These are phyloP conservation scores for Pempheris klunzingeri DNA, from an alignment of 2,797 vertebrate species.

Conservation along the genomic window DNA sequence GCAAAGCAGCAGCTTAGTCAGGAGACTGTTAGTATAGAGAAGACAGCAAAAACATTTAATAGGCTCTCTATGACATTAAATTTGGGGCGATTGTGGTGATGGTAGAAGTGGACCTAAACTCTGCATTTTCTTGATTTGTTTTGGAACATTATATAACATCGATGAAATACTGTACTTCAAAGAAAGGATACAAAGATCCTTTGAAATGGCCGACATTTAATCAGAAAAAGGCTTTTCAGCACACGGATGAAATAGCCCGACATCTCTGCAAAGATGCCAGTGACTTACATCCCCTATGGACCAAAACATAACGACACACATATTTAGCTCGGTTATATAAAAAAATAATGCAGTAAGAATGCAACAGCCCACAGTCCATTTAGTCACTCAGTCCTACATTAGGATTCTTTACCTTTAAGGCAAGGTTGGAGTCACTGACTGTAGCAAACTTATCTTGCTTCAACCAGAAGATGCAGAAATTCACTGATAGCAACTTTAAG, in stretches of 20 bases:
- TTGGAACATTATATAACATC: slow-evolving; percentile 10
- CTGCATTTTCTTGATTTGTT: slow-evolving; percentile 21
- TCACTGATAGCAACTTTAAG: slow-evolving; percentile 31
- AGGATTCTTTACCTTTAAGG: slow-evolving; percentile 17
- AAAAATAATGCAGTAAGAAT: slow-evolving; percentile 24
- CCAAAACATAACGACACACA: not conserved
- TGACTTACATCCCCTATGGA: not conserved
- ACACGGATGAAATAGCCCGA: slow-evolving; percentile 3
- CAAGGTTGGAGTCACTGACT: slow-evolving; percentile 20
- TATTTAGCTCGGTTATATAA: slow-evolving; percentile 25
- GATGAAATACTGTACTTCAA: not conserved
- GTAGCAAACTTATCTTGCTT: slow-evolving; percentile 4
- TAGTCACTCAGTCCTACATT: slow-evolving; percentile 13
- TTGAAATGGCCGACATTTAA: not conserved
- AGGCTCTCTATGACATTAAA: not conserved
- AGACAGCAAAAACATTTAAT: slow-evolving; percentile 5
- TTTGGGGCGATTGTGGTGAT: not conserved
- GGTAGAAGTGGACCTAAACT: not conserved
- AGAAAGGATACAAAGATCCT: slow-evolving; percentile 4
- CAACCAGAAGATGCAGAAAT: slow-evolving; percentile 16
- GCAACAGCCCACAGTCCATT: slow-evolving; percentile 15
- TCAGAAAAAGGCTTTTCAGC: slow-evolving; percentile 23
- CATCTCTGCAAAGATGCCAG: not conserved
- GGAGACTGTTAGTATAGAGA: slow-evolving; percentile 14
- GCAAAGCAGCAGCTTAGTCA: slow-evolving; percentile 50